phyloP scores from a whole-genome alignment of 2,888 invertebrate species.

The Aphrophora alni region DNA sequence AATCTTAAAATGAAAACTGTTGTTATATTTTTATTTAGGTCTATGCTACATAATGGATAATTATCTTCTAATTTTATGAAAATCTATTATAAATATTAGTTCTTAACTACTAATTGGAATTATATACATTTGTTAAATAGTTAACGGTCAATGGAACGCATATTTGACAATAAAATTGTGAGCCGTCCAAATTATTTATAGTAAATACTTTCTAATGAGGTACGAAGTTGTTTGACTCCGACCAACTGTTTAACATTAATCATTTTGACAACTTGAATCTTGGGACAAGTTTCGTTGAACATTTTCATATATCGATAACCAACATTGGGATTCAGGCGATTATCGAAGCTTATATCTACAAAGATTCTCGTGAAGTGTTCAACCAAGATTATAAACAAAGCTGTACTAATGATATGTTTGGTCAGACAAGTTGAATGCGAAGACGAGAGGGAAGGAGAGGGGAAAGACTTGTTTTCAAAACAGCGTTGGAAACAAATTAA shows the following conservation, averaged over 20 bases:
- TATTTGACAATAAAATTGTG: background rate
- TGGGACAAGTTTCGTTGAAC: background rate
- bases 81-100: too few species aligned
- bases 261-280: slow-evolving; percentile 6
- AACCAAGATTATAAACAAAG: slow-evolving; percentile 6
- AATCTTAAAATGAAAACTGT: too few species aligned
- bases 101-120: too few species aligned
- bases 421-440: background rate
- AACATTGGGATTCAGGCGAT: slow-evolving; percentile 2
- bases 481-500: background rate
- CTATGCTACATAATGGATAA: too few species aligned
- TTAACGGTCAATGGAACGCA: background rate
- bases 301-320: slow-evolving; percentile 9
- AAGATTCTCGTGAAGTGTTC: slow-evolving; percentile 6
- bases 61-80: too few species aligned
- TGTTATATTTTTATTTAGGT: too few species aligned
- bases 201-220: background rate
- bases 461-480: background rate
- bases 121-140: background rate
- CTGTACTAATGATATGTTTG: slow-evolving; percentile 2
- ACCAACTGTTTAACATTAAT: slow-evolving; percentile 2
- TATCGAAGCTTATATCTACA: slow-evolving; percentile 9
- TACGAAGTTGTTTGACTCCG: background rate
- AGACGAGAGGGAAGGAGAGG: background rate
- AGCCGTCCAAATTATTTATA: background rate